These are phyloP conservation scores for Chelmon rostratus DNA, from an alignment of 2,797 vertebrate genomes.

Conservation along the genomic window DNA sequence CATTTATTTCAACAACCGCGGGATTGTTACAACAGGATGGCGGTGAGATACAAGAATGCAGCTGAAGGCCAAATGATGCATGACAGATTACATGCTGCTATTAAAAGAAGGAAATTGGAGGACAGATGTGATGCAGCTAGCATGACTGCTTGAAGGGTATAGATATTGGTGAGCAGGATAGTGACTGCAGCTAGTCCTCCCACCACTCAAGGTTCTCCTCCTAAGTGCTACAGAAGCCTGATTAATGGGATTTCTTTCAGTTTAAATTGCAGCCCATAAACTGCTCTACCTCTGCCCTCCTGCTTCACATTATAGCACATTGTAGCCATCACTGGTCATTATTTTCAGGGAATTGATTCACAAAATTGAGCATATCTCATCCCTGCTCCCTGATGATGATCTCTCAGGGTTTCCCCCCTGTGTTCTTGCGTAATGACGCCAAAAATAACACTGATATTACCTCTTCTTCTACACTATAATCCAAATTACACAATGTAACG, in stretches of 20 bases:
- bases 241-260: slow-evolving; percentile 6
- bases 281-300: neutral
- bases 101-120: slow-evolving; percentile 30
- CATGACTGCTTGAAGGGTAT: slow-evolving; percentile 8
- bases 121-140: slow-evolving; percentile 9
- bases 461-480: slow-evolving; percentile 26
- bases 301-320: neutral
- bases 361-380: slow-evolving; percentile 11
- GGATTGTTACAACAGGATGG: slow-evolving; percentile 37
- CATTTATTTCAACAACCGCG: slow-evolving; percentile 64
- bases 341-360: slow-evolving; percentile 10
- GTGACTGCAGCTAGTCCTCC: neutral
- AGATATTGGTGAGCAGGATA: neutral
- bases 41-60: slow-evolving; percentile 28
- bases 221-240: neutral
- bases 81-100: slow-evolving; percentile 52
- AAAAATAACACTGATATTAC: slow-evolving; percentile 27
- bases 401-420: slow-evolving; percentile 2
- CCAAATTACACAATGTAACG: slow-evolving; percentile 38
- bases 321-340: neutral
- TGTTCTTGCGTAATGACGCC: slow-evolving; percentile 11
- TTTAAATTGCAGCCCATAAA: neutral
- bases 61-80: slow-evolving; percentile 56
- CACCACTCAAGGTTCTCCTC: neutral
- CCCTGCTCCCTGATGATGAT: neutral